Conservation (phyloP, 2,888 invertebrate genomes). For the Drosophila subsilvestris region DNA sequence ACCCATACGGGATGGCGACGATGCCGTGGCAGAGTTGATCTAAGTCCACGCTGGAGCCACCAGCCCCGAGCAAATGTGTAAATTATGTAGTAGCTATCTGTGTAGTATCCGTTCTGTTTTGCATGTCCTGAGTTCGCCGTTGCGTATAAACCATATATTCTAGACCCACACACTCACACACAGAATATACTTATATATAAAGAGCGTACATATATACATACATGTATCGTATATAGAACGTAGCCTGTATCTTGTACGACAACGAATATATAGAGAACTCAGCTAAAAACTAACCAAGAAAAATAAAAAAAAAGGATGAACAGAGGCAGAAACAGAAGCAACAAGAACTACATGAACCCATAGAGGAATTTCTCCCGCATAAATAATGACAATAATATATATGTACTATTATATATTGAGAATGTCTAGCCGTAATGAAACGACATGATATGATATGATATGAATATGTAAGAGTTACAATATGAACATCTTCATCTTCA, state of each 20-base stretch:
- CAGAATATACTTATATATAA: constrained; percentile 23
- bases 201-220: constrained; percentile 20
- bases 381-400: constrained; percentile 80
- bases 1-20: constrained; percentile 85
- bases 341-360: constrained; percentile 60
- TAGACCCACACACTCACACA: constrained; percentile 39
- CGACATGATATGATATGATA: constrained; percentile 32
- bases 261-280: constrained; percentile 56
- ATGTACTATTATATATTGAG: constrained; percentile 57
- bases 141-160: constrained; percentile 40
- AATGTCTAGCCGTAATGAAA: constrained; percentile 63
- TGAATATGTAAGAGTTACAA: constrained; percentile 67
- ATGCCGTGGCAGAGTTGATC: constrained; percentile 84
- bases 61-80: constrained; percentile 53
- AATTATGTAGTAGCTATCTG: constrained; percentile 66
- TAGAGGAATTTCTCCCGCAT: constrained; percentile 79
- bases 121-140: constrained; percentile 55
- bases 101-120: constrained; percentile 30
- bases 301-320: constrained; percentile 29
- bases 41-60: constrained; percentile 57
- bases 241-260: constrained; percentile 65
- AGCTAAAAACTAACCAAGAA: constrained; percentile 41
- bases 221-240: constrained; percentile 35
- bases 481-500: constrained; percentile 31
- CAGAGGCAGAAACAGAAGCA: constrained; percentile 22